These are phyloP conservation scores for Excalfactoria chinensis DNA, from an alignment of 2,113 vertebrate genomes.

Conservation along the genomic window DNA sequence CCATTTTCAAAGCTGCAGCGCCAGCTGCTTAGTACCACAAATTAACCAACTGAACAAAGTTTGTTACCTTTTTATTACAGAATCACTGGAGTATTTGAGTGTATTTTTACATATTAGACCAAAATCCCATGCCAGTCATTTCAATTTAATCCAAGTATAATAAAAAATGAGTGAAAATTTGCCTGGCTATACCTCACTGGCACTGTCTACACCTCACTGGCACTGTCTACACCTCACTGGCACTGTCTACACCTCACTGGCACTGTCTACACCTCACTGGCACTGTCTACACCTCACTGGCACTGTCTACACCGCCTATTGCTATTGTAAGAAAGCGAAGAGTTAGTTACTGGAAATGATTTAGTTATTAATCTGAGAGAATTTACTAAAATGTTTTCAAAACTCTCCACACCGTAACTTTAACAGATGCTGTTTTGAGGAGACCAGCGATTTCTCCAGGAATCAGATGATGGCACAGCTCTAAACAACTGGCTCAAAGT, in stretches of 20 bases:
- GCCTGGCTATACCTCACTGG: constrained; percentile 37
- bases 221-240: not conserved
- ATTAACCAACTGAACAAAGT: not conserved
- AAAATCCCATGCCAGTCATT: not conserved
- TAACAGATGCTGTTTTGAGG: not conserved
- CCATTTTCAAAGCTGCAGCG: not conserved
- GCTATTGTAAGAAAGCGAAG: not conserved
- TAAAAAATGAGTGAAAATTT: not conserved
- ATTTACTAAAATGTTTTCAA: not conserved
- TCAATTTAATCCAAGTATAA: not conserved
- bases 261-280: not conserved
- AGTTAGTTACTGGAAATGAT: not conserved
- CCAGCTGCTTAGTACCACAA: not conserved
- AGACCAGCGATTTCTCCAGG: not conserved
- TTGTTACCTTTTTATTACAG: not conserved
- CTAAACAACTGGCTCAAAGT: constrained; percentile 36
- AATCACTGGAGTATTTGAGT: not conserved
- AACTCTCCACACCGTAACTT: not conserved
- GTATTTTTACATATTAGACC: not conserved
- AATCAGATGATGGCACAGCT: constrained; percentile 37
- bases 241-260: not conserved
- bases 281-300: not conserved
- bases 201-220: no score
- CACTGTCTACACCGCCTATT: not conserved
- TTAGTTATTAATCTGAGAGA: not conserved